Evolutionary conservation across 2,797 vertebrate species (phyloP).

Genomic region (Amblyopsis hoosieri): DNA sequence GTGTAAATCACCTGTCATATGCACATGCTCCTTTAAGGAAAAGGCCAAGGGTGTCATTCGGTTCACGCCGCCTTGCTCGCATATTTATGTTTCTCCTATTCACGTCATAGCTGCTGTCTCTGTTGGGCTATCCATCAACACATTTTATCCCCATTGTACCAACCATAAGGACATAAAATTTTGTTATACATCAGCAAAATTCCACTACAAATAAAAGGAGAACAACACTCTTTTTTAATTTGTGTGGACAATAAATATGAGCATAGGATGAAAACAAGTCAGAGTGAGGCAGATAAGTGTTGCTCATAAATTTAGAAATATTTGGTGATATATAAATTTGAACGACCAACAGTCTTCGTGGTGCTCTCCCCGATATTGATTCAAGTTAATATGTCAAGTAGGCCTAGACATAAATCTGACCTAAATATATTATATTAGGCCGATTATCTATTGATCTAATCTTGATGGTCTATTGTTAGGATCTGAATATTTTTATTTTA

Average conservation of each 20-base stretch:
- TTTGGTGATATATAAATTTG: constrained; percentile 59
- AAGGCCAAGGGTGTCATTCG: constrained; percentile 94
- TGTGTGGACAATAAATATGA: constrained; percentile 87
- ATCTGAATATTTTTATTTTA: too few relatives aligned
- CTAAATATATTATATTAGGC: constrained; percentile 21
- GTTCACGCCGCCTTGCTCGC: constrained; percentile 83
- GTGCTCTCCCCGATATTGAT: constrained; percentile 38
- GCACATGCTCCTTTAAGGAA: constrained; percentile 90
- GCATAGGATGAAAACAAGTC: constrained; percentile 55
- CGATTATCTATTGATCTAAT: constrained; percentile 25
- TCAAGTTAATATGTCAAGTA: constrained; percentile 47
- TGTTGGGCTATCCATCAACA: constrained; percentile 92
- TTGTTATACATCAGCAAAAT: constrained; percentile 91
- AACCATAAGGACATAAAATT: constrained; percentile 93
- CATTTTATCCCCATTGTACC: constrained; percentile 92
- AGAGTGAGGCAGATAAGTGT: constrained; percentile 45
- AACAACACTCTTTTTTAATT: constrained; percentile 94
- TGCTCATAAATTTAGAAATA: constrained; percentile 54
- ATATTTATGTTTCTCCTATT: constrained; percentile 99
- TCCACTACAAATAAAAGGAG: constrained; percentile 91
- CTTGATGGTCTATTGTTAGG: constrained; percentile 15
- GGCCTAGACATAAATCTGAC: constrained; percentile 26
- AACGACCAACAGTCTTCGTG: constrained; percentile 57
- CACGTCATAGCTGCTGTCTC: constrained; percentile 93
- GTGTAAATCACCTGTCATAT: constrained; percentile 92